Conservation (phyloP, 1,140 invertebrate species). For the Delia radicum region DNA sequence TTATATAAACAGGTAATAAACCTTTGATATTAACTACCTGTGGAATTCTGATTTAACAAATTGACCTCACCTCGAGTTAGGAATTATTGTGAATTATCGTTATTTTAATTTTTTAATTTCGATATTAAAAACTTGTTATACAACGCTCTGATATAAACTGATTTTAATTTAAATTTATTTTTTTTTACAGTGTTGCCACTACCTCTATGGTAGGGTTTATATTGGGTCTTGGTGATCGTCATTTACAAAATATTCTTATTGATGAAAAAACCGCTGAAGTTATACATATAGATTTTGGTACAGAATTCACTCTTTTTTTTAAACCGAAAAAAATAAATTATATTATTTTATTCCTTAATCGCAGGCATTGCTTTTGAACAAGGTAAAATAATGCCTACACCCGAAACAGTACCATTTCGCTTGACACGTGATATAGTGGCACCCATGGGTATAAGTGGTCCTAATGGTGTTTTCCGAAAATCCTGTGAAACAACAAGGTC, state of each 20-base stretch:
- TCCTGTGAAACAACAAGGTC: constrained; percentile 88
- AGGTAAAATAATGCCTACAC: constrained; percentile 82
- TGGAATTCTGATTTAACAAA: too few relatives aligned
- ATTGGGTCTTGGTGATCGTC: constrained; percentile 88
- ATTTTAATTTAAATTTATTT: neutral
- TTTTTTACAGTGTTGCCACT: constrained; percentile 68
- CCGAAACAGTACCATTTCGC: constrained; percentile 91
- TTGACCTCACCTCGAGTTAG: too few relatives aligned
- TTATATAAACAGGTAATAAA: constrained; percentile 66
- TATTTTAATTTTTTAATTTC: neutral
- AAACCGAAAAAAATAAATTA: too few relatives aligned
- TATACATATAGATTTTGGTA: constrained; percentile 93
- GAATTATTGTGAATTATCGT: too few relatives aligned
- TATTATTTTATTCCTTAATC: constrained; percentile 29
- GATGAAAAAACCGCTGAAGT: constrained; percentile 86
- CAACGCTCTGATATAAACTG: neutral
- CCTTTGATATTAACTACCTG: too few relatives aligned
- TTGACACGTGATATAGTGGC: constrained; percentile 88
- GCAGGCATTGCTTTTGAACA: constrained; percentile 93
- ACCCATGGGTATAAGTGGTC: constrained; percentile 84
- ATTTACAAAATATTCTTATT: constrained; percentile 88
- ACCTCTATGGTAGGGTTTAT: constrained; percentile 92
- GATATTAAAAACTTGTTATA: too few relatives aligned
- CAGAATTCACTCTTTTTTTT: neutral
- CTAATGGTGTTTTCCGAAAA: constrained; percentile 86